A percentile compares a stretch with the other conserved stretches of the same genome.
phyloP scores from a whole-genome alignment of 2,797 vertebrate genomes.

The Manis pentadactyla region DNA sequence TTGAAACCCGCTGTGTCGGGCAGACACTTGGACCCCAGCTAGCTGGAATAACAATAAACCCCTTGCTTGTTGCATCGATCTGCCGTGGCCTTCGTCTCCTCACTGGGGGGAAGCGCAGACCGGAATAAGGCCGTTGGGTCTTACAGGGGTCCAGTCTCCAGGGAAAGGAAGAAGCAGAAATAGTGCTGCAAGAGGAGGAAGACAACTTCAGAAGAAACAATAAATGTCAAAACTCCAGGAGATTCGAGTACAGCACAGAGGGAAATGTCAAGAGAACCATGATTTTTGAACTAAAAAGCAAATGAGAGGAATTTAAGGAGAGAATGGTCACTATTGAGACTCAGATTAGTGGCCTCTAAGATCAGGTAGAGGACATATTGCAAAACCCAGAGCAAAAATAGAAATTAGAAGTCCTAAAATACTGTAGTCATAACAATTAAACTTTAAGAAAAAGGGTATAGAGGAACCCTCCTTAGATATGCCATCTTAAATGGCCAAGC shows the following conservation, averaged over 20 bases:
- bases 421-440: background rate
- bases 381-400: background rate
- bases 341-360: background rate
- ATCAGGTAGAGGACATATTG: background rate
- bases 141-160: too few species aligned
- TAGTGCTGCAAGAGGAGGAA: background rate
- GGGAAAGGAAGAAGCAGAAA: background rate
- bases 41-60: too few species aligned
- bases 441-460: background rate
- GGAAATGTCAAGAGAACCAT: background rate
- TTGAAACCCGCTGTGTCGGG: too few species aligned
- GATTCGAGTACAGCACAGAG: background rate
- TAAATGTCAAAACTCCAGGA: background rate
- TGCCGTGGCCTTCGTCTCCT: too few species aligned
- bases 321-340: background rate
- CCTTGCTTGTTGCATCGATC: too few species aligned
- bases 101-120: too few species aligned
- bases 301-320: background rate
- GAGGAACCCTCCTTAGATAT: background rate
- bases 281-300: background rate
- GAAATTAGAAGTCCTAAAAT: background rate
- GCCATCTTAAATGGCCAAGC: background rate
- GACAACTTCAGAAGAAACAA: background rate
- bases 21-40: too few species aligned
- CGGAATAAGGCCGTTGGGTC: too few species aligned